Evolutionary conservation across 1,140 invertebrate genomes (phyloP).

Genomic region (Scaptomyza pallida): DNA sequence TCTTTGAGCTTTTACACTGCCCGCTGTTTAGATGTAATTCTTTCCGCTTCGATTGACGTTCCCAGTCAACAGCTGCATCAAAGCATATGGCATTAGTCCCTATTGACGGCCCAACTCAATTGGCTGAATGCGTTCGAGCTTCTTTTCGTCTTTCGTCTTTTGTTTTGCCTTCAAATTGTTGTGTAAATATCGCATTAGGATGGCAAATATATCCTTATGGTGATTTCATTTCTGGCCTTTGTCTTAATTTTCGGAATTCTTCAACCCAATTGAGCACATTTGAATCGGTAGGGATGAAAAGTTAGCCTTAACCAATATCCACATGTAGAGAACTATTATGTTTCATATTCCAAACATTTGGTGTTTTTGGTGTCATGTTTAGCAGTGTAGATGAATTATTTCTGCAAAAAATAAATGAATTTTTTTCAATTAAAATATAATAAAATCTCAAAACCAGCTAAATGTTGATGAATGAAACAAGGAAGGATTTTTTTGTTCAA

Average conservation of each 20-base stretch:
- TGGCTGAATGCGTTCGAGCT: conserved; percentile 7
- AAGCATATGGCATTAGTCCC: conserved; percentile 37
- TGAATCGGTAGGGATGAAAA: not conserved
- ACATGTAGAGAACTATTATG: not conserved
- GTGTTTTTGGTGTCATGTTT: not conserved
- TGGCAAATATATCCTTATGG: conserved; percentile 16
- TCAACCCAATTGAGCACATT: not conserved
- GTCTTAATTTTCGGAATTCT: not conserved
- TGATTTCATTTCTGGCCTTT: not conserved
- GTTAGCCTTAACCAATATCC: not conserved
- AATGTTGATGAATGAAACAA: too few species aligned
- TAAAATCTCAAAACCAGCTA: too few species aligned
- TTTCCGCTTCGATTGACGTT: conserved; percentile 25
- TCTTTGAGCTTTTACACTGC: not conserved
- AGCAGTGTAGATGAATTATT: not conserved
- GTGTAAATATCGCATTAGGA: conserved; percentile 28
- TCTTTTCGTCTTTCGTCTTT: not conserved
- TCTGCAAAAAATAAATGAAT: conserved; percentile 17
- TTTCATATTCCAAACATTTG: not conserved
- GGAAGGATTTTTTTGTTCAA: too few species aligned
- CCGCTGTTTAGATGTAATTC: conserved; percentile 27
- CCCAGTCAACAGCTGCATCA: conserved; percentile 34
- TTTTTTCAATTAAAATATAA: too few species aligned
- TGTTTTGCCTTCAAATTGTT: conserved; percentile 26
- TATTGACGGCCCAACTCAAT: conserved; percentile 8